Conservation (phyloP, 2,113 vertebrate species). For the Mustela nigripes region DNA sequence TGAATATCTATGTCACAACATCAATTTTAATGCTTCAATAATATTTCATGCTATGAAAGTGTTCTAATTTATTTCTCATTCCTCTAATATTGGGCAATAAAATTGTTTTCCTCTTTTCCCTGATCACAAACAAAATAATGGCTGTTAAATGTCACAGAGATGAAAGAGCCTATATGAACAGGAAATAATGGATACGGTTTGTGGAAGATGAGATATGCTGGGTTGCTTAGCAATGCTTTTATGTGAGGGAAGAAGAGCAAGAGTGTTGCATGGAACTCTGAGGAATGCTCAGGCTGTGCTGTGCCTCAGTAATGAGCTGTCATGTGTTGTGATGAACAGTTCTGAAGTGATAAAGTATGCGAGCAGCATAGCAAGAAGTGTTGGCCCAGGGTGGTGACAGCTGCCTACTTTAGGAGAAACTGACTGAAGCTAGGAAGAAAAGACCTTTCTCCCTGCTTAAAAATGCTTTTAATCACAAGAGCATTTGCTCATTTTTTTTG, state of each 20-base stretch:
- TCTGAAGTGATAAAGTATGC: slow-evolving; percentile 26
- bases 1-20: background rate
- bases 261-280: background rate
- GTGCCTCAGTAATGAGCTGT: slow-evolving; percentile 57
- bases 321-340: background rate
- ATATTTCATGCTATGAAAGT: background rate
- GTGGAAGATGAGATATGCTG: background rate
- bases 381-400: slow-evolving; percentile 55
- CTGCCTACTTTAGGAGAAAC: slow-evolving; percentile 46
- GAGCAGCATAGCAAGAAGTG: background rate
- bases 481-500: background rate
- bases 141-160: background rate
- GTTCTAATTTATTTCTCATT: background rate
- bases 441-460: background rate
- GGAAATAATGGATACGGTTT: background rate
- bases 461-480: slow-evolving; percentile 42
- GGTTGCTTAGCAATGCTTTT: slow-evolving; percentile 36
- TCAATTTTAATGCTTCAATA: slow-evolving; percentile 28
- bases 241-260: background rate
- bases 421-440: slow-evolving; percentile 37
- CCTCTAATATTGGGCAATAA: background rate
- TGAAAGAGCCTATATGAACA: background rate
- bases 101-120: background rate
- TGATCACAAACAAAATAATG: background rate
- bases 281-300: background rate